A percentile compares a stretch with the other conserved stretches of the same genome.
These are phyloP conservation scores for Lophotis ruficrista DNA, from an alignment of 2,113 vertebrate genomes.

Conservation along the genomic window DNA sequence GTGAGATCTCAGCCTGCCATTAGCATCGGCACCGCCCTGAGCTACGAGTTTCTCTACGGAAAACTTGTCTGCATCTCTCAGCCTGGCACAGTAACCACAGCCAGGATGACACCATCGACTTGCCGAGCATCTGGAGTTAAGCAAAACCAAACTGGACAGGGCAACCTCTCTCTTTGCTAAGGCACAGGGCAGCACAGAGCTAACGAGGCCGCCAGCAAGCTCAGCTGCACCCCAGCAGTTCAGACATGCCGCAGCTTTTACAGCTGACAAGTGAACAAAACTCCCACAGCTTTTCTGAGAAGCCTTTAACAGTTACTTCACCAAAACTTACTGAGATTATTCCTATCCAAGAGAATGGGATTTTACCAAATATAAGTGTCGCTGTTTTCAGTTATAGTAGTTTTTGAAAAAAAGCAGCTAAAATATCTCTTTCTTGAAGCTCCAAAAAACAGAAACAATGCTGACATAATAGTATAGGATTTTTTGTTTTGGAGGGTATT, in stretches of 20 bases:
- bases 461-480: rapidly evolving
- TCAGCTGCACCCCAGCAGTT: not conserved
- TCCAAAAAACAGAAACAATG: not conserved
- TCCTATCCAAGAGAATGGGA: not conserved
- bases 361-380: not conserved
- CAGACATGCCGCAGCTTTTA: rapidly evolving
- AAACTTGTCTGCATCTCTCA: not conserved
- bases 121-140: rapidly evolving
- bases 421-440: not conserved
- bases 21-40: not conserved
- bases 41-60: rapidly evolving
- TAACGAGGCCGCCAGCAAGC: not conserved
- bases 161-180: not conserved
- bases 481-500: not conserved
- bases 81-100: not conserved
- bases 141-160: not conserved
- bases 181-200: not conserved
- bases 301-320: not conserved
- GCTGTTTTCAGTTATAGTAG: not conserved
- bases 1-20: not conserved
- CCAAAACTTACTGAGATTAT: not conserved
- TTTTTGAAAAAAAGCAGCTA: not conserved
- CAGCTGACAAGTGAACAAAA: not conserved
- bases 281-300: not conserved
- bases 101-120: not conserved